Conservation (phyloP, 2,888 invertebrate species). For the Minunthozetes semirufus region DNA sequence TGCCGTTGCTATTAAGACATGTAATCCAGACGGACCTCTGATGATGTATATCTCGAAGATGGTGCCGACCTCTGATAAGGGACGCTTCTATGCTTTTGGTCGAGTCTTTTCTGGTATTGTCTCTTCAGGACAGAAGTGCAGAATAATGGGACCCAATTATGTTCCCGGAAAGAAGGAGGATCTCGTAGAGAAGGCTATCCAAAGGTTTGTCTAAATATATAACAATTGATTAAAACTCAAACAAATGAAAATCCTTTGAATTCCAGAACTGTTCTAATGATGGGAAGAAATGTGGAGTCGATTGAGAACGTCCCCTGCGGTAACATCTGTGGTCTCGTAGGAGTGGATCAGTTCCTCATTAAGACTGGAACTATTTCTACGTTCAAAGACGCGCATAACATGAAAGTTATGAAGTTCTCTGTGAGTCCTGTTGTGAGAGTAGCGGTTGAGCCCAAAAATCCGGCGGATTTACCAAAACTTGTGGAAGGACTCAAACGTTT, state of each 20-base stretch:
- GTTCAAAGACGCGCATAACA: conserved; percentile 98
- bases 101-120: conserved; percentile 97
- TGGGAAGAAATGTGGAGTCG: conserved; percentile 99
- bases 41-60: conserved; percentile 99
- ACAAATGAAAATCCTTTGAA: background rate
- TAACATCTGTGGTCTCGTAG: conserved; percentile 99
- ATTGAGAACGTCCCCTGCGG: conserved; percentile 99
- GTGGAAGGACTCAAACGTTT: conserved; percentile 97
- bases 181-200: conserved; percentile 96
- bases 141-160: conserved; percentile 99
- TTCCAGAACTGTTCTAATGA: conserved; percentile 91
- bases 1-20: conserved; percentile 68
- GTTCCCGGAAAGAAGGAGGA: conserved; percentile 97
- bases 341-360: conserved; percentile 98
- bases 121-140: conserved; percentile 81
- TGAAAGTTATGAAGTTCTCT: conserved; percentile 98
- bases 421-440: conserved; percentile 99
- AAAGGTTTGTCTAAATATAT: conserved; percentile 61
- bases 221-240: background rate
- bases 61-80: conserved; percentile 99
- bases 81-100: conserved; percentile 99
- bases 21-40: conserved; percentile 91
- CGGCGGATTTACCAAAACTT: conserved; percentile 96
- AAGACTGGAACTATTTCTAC: conserved; percentile 99
- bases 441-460: conserved; percentile 98